Conservation (phyloP, 2,888 invertebrate species). For the Lampropteryx suffumata region DNA sequence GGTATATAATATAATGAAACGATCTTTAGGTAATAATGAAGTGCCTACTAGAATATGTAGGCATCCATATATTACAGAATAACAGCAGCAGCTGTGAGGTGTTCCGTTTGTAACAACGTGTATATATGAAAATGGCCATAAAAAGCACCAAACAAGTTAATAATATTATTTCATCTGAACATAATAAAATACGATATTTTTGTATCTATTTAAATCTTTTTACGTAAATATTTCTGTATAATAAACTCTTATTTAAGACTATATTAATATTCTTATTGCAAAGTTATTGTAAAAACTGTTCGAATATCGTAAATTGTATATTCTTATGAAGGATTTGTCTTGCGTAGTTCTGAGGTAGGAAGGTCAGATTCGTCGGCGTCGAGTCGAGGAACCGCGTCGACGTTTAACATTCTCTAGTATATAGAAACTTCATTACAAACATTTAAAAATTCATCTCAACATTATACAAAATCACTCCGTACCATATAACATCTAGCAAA, state of each 20-base stretch:
- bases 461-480: constrained; percentile 76
- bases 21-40: constrained; percentile 39
- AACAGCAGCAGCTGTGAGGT: constrained; percentile 57
- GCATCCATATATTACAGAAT: constrained; percentile 41
- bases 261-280: constrained; percentile 72
- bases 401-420: constrained; percentile 33
- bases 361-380: constrained; percentile 50
- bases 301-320: constrained; percentile 66
- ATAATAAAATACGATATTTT: constrained; percentile 65
- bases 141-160: constrained; percentile 72
- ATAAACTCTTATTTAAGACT: constrained; percentile 77
- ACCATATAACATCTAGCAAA: constrained; percentile 76
- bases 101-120: constrained; percentile 66
- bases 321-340: constrained; percentile 69
- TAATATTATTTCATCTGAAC: constrained; percentile 58
- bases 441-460: constrained; percentile 78
- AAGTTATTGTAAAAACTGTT: constrained; percentile 65
- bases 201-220: constrained; percentile 64
- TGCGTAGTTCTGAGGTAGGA: constrained; percentile 80
- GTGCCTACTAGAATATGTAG: constrained; percentile 23
- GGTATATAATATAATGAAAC: constrained; percentile 41
- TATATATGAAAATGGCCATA: constrained; percentile 72
- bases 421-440: constrained; percentile 57
- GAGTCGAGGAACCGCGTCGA: constrained; percentile 30
- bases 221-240: constrained; percentile 78